Evolutionary conservation across 2,797 vertebrate genomes (phyloP), one percentile per base, ranked within the genome.

Genomic region (Podarcis lilfordi): DNA sequence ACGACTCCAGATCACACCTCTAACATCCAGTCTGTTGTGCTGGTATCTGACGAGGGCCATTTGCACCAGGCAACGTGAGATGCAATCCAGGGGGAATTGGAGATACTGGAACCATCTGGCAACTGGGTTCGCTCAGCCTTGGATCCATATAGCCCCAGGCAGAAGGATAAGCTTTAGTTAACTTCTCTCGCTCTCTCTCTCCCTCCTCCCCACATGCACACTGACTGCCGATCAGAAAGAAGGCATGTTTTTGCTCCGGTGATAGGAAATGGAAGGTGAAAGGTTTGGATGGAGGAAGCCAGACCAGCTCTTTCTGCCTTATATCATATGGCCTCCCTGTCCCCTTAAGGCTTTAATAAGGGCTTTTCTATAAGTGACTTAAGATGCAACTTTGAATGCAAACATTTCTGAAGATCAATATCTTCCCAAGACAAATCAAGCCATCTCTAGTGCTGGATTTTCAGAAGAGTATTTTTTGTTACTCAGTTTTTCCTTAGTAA

Each of bases 1-100:
- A 35, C 4, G 29, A 61, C 82, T 71, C 66, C 75, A 88, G 66
- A 84, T 84, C 68, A 40, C 82, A 71, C 43, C n/a, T 84, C 87
- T 69, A 29, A 55, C 61, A 59, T 78, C 50, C 50, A 79, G 35
- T 80, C 87, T 78, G 40, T 59, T 78, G 27, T 71, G 27, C 64
- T 74, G 68, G 76, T 72, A 80, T 64, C 68, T 35, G 55, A 68
- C 35, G 71, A 74, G 32, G 55, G 5, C 71, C 61, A 1, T 45
- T 85, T 80, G 74, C 82, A 79, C 50, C 75, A 88, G 64, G 69
- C 45, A 43, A 76, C 79, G 50, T 55, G 17, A 45, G 68, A 82
- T 55, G 6, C 61, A 83, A 78, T 29, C 40, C 19, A 78, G 29
- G 35, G 81, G 75, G 32, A 77, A 50, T 11, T 59, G 87, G 32